Evolutionary conservation across 2,797 vertebrate species (phyloP).

Genomic region (Selene dorsalis): DNA sequence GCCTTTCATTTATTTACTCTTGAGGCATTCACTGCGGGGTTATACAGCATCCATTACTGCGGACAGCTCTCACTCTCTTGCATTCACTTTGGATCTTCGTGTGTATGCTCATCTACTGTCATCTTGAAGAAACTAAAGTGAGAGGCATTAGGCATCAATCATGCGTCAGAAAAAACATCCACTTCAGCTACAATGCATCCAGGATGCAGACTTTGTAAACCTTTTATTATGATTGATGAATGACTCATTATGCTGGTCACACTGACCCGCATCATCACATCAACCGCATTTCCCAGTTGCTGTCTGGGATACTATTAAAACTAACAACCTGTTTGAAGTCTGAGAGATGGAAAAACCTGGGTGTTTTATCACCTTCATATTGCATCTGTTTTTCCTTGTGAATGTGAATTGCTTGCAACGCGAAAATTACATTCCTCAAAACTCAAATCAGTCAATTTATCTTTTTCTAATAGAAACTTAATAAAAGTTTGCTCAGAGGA

Average conservation of each 20-base stretch:
- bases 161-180: conserved; percentile 8
- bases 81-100: conserved; percentile 27
- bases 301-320: neutral
- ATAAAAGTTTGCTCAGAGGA: too few species aligned
- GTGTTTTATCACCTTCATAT: neutral
- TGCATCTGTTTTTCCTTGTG: neutral
- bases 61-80: conserved; percentile 23
- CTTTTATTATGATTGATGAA: neutral
- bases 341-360: neutral
- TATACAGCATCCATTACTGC: conserved; percentile 54
- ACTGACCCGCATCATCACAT: neutral
- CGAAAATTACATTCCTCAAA: neutral
- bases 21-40: conserved; percentile 61
- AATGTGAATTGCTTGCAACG: neutral
- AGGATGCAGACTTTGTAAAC: neutral
- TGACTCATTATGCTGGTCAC: neutral
- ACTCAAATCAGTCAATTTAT: too few species aligned
- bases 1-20: conserved; percentile 69
- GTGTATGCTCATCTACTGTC: conserved; percentile 26
- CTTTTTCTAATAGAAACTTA: too few species aligned
- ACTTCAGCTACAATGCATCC: neutral
- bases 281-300: neutral
- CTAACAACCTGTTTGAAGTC: neutral
- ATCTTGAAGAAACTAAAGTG: conserved; percentile 52
- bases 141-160: conserved; percentile 14